A percentile compares a stretch with the other conserved stretches of the same genome.
Conservation (phyloP, 2,888 invertebrate genomes). For the Tethea ocularis region DNA sequence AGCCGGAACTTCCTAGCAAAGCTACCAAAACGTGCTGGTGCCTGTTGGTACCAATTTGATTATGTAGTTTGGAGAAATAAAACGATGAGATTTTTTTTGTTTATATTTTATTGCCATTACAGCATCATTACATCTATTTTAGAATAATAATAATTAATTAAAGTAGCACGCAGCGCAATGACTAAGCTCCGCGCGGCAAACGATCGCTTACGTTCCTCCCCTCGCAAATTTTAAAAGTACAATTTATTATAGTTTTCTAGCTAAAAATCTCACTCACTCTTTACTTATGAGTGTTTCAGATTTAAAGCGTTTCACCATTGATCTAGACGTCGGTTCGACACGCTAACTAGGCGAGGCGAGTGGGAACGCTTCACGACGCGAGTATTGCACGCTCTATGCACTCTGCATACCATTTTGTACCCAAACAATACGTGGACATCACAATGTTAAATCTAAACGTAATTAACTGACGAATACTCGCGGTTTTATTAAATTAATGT, state of each 20-base stretch:
- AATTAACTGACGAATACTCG: slow-evolving; percentile 4
- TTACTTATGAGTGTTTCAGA: too few species aligned
- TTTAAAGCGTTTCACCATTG: too few species aligned
- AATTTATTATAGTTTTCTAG: too few species aligned
- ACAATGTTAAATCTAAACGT: slow-evolving; percentile 25
- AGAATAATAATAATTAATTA: slow-evolving; percentile 27
- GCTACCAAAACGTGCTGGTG: too few species aligned
- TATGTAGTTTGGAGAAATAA: slow-evolving; percentile 15
- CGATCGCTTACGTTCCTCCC: not conserved
- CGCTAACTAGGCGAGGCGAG: not conserved
- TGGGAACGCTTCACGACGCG: not conserved
- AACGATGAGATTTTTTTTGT: slow-evolving; percentile 28
- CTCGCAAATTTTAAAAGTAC: not conserved
- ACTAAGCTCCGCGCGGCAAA: slow-evolving; percentile 31
- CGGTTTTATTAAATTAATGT: slow-evolving; percentile 12
- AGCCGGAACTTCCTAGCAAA: too few species aligned
- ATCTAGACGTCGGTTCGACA: too few species aligned
- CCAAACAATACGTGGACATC: slow-evolving; percentile 37
- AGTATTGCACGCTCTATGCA: slow-evolving; percentile 11
- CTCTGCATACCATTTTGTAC: slow-evolving; percentile 40
- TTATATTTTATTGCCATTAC: slow-evolving; percentile 64
- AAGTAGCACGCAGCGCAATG: slow-evolving; percentile 37
- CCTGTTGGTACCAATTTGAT: too few species aligned
- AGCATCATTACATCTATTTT: slow-evolving; percentile 53
- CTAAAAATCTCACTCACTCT: too few species aligned